Evolutionary conservation across 2,888 invertebrate species (phyloP).

Genomic region (Listrodromus nycthemerus): DNA sequence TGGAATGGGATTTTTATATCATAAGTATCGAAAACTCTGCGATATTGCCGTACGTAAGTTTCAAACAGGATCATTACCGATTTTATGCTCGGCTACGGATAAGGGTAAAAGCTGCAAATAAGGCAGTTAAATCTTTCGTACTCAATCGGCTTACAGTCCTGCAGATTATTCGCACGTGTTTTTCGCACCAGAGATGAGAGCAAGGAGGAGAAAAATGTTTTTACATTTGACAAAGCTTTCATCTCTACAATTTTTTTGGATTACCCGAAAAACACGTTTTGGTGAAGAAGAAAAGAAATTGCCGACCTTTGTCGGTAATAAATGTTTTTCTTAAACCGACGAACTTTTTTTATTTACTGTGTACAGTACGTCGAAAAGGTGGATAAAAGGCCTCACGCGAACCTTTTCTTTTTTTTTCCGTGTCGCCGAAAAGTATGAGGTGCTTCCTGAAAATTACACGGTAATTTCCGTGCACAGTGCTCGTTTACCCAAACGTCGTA

Average conservation of each 20-base stretch:
- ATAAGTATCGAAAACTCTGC: conserved; percentile 1
- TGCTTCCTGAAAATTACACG: conserved; percentile 64
- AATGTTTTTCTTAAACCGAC: neutral
- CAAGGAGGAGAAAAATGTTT: neutral
- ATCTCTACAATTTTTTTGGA: neutral
- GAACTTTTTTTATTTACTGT: neutral
- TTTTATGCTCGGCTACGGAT: conserved; percentile 3
- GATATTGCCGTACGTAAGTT: neutral
- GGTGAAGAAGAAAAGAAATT: neutral
- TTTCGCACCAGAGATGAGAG: neutral
- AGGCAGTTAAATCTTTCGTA: neutral
- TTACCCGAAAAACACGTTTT: neutral
- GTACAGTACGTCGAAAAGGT: neutral
- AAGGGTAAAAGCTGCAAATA: conserved; percentile 1
- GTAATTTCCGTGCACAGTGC: conserved; percentile 47
- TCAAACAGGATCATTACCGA: neutral
- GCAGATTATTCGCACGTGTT: neutral
- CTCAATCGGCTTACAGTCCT: neutral
- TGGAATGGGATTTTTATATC: conserved; percentile 21
- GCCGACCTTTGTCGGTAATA: neutral
- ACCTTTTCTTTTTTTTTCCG: conserved; percentile 13
- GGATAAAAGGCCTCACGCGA: conserved; percentile 4
- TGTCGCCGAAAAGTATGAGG: conserved; percentile 32
- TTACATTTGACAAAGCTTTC: neutral
- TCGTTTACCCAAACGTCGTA: conserved; percentile 63